phyloP scores from a whole-genome alignment of 2,113 vertebrate species.

The Carlito syrichta region DNA sequence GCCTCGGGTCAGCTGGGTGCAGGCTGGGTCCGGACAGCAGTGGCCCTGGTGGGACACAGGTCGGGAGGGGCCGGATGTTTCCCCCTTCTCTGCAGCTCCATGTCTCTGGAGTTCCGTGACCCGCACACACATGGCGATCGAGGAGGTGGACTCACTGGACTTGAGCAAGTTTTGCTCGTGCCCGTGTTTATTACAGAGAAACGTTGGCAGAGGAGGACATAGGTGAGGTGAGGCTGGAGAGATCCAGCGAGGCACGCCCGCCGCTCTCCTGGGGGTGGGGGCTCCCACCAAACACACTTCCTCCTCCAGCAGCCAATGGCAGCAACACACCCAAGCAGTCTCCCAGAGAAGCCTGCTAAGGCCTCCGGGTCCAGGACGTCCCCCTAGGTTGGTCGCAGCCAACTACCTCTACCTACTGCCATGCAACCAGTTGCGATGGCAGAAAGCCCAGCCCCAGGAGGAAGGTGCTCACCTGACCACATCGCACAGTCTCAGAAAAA shows the following conservation, averaged over 20 bases:
- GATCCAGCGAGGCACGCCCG: too few species aligned
- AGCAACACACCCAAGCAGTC: neutral
- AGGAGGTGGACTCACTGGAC: neutral
- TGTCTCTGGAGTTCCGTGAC: neutral
- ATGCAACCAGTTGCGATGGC: neutral
- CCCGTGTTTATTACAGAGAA: too few species aligned
- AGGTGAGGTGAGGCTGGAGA: too few species aligned
- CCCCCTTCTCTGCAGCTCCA: neutral
- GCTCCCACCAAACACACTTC: neutral
- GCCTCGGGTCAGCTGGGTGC: neutral
- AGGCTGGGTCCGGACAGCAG: neutral
- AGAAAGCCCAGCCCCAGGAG: neutral
- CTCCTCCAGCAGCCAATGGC: neutral
- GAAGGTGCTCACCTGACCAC: neutral
- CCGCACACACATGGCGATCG: neutral
- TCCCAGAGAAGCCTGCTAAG: neutral
- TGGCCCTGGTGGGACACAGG: neutral
- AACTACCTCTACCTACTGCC: too few species aligned
- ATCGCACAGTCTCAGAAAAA: neutral
- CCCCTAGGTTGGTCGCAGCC: too few species aligned
- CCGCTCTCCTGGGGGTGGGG: neutral
- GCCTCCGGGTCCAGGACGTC: rapidly evolving
- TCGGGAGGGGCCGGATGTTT: neutral
- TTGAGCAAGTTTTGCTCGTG: too few species aligned
- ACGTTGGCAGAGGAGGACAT: neutral